Percentiles rank a stretch among this genome's conserved stretches.
Evolutionary conservation across 2,888 invertebrate genomes (phyloP).

Genomic region (Hypena proboscidalis): DNA sequence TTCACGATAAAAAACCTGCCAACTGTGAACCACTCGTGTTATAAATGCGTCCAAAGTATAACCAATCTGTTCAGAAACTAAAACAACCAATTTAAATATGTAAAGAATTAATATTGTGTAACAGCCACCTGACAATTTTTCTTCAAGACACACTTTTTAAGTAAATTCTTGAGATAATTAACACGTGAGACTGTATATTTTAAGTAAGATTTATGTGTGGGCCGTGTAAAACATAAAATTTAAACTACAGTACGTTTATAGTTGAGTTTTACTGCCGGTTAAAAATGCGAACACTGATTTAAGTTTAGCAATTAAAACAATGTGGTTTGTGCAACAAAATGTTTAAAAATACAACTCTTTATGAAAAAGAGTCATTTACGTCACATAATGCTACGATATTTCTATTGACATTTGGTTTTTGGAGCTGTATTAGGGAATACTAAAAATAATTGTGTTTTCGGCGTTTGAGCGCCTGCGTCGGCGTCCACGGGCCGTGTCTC

Average conservation of each 20-base stretch:
- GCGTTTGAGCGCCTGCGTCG: conserved; percentile 38
- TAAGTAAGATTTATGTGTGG: not conserved
- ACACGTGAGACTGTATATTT: not conserved
- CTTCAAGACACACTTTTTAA: conserved; percentile 18
- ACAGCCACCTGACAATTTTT: conserved; percentile 28
- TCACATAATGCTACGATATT: conserved; percentile 15
- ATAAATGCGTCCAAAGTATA: conserved; percentile 38
- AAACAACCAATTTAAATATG: conserved; percentile 20
- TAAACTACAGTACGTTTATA: not conserved
- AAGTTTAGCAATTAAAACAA: not conserved
- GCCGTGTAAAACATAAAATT: not conserved
- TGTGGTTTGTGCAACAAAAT: not conserved
- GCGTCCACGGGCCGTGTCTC: conserved; percentile 68
- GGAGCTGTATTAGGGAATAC: conserved; percentile 39
- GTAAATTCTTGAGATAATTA: conserved; percentile 5
- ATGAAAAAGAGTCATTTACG: not conserved
- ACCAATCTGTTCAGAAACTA: conserved; percentile 25
- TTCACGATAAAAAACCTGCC: conserved; percentile 52
- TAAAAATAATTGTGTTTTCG: conserved; percentile 43
- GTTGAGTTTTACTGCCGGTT: not conserved
- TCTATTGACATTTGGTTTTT: conserved; percentile 36
- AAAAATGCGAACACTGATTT: not conserved
- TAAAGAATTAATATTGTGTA: conserved; percentile 32
- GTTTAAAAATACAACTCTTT: not conserved
- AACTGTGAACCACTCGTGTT: conserved; percentile 32